Evolutionary conservation across 2,888 invertebrate species (phyloP), one percentile per base, ranked within the genome.

Genomic region (Frankliniella fusca): DNA sequence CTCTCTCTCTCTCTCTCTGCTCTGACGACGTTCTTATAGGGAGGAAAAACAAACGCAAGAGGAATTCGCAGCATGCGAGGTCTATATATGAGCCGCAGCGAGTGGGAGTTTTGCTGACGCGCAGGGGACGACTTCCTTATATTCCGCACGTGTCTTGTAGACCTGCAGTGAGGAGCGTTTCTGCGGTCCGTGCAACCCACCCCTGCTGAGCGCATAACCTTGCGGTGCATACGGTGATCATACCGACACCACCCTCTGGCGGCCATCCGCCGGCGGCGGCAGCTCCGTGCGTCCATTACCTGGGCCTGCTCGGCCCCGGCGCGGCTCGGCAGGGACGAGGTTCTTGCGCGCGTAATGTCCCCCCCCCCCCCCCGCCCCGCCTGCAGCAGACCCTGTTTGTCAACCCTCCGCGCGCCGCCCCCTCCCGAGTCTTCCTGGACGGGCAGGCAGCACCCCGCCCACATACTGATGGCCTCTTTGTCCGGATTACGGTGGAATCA

Each of bases 391-490:
- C 54, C 54, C 54, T 54, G 54, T 54, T 54, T 54, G 27, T 27
- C 70, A 9, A 15, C 54, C 23, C 27, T 8, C 70, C n/a, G 70
- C 23, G 8, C 23, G 1, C 70, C 23, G 23, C 70, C 23, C n/a
- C n/a, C 65, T 3, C 65, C n/a, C 65, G 1, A n/a, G n/a, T 18
- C 54, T 18, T 61, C 61, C 61, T 18, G 61, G 61, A 61, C 61
- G 61, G 61, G 61, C 54, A 12, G 54, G 54, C 61, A 61, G 54
- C 70, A 27, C 23, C 70, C 70, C 23, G 70, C 70, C 70, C 70
- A 76, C 70, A 76, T 76, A 76, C 70, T 76, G 70, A 76, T 76
- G 70, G 70, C 70, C 70, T 76, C 70, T 76, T 76, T 76, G 70
- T 76, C 70, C 70, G 70, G 70, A 76, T 76, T 76, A 76, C 70